Evolutionary conservation across 1,140 invertebrate genomes (phyloP), one percentile per base, ranked within the genome.

Genomic region (Bombyx mandarina): DNA sequence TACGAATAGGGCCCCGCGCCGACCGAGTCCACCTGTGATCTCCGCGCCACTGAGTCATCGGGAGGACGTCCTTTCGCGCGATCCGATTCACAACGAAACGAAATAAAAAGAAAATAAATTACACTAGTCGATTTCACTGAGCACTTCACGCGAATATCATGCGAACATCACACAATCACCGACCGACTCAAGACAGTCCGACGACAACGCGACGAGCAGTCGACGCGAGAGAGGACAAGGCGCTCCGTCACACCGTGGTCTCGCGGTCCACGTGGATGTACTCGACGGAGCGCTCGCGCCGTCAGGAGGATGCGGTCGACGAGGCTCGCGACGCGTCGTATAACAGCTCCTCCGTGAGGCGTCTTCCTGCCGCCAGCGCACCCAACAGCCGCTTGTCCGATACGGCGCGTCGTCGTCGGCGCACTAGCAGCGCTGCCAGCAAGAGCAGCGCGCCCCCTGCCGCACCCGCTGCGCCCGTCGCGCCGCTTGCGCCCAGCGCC

Each of bases 241-340:
- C 79, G 78, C 80, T 76, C 77, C 79, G 82, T 92, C 91, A 96
- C 89, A 96, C 94, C 63, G 94, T 95, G 70, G 94, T 95, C 88
- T 95, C 94, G 77, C 94, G 92, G 89, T 96, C 94, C 81, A 95
- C 93, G 88, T 95, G 93, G 75, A 95, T 95, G 79, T 94, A 95
- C 79, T 96, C 94, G 89, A 96, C 94, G 90, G 93, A 94, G 86
- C 94, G 93, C 85, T 93, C 92, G 79, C 92, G 93, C 69, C 94
- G 94, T 92, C 94, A 95, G 92, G 94, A 95, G 76, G 76, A 73
- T 10, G 89, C 75, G 8, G 89, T 76, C 4, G 89, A 90, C 46
- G 90, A 90, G 56, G 90, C 87, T 57, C 82, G 80, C 52, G 82
- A 83, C 47, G 89, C 90, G 66, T 91, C 91, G 65, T 90, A 89